Base-by-base conservation (phyloP, 2,797 vertebrate species). In the Liparis tanakae region DNA sequence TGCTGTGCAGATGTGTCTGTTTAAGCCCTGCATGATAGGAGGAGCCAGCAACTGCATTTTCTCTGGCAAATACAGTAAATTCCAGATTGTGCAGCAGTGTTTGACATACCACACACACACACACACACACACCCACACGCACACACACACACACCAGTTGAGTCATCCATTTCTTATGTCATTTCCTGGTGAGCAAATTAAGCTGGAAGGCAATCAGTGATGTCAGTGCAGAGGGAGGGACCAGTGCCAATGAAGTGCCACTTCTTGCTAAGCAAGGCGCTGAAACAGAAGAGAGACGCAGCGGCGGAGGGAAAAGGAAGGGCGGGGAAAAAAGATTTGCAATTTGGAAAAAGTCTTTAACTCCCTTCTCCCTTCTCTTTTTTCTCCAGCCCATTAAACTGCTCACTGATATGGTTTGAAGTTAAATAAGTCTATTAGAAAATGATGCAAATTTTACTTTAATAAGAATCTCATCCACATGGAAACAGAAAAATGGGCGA, bases 121-220 rank as follows among this genome's bases (percentile, higher is more conserved):
- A n/a, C 13, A 39, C 56, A 41, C 33, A 65, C 57, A 67, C 48
- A 60, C 56, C 12, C 33, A 65, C 57, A 67, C 48, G 41, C 57
- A 59, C 20, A 44, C 39, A 41, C 3, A 22, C 14, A 30, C 58
- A 43, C 39, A 44, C 39, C 14, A 54, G 58, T 57, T 61, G 48
- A 61, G 57, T 74, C 64, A 79, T 72, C 33, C 6, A 36, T 39
- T 60, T 71, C 54, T 78, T 64, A 46, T 56, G 78, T 74, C n/a
- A 76, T 84, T 84, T 83, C 82, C 69, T 66, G 55, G 36, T 70
- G 37, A 78, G 58, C 44, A 51, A 69, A 15, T 46, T 44, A 79
- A 68, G 74, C 58, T 72, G 58, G 69, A 64, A 72, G 58, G 57
- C 59, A 77, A 70, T 82, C 70, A 67, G 55, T 79, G 68, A 83